Evolutionary conservation across 37 sponge, comb jelly and placozoan species (phyloP).

Genomic region (Haliclona indistincta): DNA sequence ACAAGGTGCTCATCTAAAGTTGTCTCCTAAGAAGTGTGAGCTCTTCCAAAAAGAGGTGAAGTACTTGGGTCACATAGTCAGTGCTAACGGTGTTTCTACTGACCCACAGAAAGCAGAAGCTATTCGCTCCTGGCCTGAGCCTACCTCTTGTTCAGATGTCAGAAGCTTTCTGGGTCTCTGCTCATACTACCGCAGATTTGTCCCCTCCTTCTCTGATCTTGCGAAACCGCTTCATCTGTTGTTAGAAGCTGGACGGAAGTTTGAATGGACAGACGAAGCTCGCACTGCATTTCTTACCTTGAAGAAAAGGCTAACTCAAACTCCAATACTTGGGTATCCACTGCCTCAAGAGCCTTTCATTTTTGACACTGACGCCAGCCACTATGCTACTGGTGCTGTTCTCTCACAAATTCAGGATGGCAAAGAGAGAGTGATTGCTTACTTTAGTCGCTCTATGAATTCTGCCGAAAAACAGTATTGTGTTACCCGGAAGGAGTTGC

Average conservation of each 20-base stretch:
- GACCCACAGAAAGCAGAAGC: constrained; percentile 13
- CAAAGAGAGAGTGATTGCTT: constrained; percentile 14
- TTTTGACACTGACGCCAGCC: constrained; percentile 28
- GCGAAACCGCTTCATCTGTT: neutral
- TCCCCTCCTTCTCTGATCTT: constrained; percentile 3
- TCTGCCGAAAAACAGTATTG: constrained; percentile 12
- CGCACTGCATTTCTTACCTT: constrained; percentile 13
- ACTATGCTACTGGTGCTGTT: constrained; percentile 22
- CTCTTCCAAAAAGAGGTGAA: constrained; percentile 2
- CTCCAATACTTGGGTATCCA: constrained; percentile 28
- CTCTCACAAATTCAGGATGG: constrained; percentile 19
- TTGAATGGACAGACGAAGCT: constrained; percentile 6
- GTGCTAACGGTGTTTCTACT: neutral
- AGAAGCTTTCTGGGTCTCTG: constrained; percentile 16
- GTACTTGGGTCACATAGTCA: constrained; percentile 25
- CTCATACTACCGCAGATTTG: constrained; percentile 19
- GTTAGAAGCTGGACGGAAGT: neutral
- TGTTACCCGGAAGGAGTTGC: constrained; percentile 25
- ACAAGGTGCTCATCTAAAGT: constrained; percentile 5
- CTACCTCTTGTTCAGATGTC: constrained; percentile 6
- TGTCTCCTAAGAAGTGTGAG: constrained; percentile 11
- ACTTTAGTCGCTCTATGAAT: constrained; percentile 1
- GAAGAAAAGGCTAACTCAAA: neutral
- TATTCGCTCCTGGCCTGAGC: constrained; percentile 14
- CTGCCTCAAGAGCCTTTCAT: neutral